These are phyloP conservation scores for Zapornia atra DNA, from an alignment of 2,113 vertebrate genomes.

Conservation along the genomic window DNA sequence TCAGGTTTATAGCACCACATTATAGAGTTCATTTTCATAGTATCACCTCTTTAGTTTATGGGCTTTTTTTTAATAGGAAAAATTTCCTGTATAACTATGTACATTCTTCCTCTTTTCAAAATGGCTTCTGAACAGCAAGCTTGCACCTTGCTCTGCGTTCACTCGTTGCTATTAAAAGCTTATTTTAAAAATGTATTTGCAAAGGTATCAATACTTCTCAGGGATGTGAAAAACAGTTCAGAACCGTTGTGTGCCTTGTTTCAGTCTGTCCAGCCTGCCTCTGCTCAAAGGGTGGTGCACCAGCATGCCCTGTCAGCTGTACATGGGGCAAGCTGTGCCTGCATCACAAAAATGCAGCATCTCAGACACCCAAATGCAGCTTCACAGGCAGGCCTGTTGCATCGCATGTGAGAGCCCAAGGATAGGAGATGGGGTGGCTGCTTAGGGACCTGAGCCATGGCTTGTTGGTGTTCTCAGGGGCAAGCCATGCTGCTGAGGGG, in stretches of 20 bases:
- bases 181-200: background rate
- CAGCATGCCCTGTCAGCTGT: background rate
- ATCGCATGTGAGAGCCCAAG: background rate
- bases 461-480: background rate
- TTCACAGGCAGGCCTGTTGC: background rate
- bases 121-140: background rate
- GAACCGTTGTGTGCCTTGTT: background rate
- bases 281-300: background rate
- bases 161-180: background rate
- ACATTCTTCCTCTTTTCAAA: background rate
- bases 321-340: background rate
- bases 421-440: background rate
- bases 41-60: background rate
- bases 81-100: background rate
- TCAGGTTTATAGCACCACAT: background rate
- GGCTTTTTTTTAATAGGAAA: background rate
- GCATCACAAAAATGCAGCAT: background rate
- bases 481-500: background rate
- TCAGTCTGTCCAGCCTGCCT: background rate
- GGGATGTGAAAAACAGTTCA: background rate
- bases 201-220: background rate
- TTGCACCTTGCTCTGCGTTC: background rate
- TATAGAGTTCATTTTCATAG: background rate
- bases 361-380: background rate
- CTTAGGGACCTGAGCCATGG: background rate